Percentiles rank a stretch among this genome's conserved stretches.
Evolutionary conservation across 2,797 vertebrate species (phyloP).

Genomic region (Dicrostonyx torquatus): DNA sequence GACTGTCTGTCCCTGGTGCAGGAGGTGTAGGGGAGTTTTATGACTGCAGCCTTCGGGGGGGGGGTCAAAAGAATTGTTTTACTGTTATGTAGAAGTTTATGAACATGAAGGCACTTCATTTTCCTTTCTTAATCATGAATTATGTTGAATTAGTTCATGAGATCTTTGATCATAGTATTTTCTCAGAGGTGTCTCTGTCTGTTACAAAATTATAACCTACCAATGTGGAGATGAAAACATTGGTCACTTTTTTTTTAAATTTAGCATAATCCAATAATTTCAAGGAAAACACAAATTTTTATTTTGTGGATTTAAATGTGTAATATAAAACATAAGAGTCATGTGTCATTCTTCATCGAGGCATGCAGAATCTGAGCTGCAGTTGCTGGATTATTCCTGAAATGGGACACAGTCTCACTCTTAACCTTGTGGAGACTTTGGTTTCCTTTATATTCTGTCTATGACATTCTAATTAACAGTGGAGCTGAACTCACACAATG

Average conservation of each 20-base stretch:
- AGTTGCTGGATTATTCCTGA: neutral
- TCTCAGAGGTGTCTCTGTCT: neutral
- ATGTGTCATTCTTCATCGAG: neutral
- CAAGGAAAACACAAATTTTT: neutral
- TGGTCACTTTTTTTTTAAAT: neutral
- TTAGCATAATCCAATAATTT: conserved; percentile 18
- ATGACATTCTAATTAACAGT: neutral
- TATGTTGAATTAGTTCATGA: neutral
- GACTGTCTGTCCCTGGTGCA: no score
- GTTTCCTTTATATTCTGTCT: neutral
- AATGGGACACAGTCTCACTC: neutral
- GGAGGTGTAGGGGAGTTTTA: neutral
- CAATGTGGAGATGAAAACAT: neutral
- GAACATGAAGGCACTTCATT: neutral
- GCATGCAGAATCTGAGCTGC: neutral
- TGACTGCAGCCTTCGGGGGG: neutral
- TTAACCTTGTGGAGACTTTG: conserved; percentile 4
- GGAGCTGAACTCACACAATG: neutral
- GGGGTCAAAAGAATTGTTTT: neutral
- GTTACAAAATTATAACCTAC: neutral
- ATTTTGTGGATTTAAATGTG: neutral
- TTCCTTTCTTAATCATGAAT: neutral
- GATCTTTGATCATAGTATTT: conserved; percentile 13
- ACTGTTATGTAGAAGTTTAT: neutral
- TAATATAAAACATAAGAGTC: neutral